Evolutionary conservation across 2,888 invertebrate species (phyloP).

Genomic region (Aspidiotus rigidus): DNA sequence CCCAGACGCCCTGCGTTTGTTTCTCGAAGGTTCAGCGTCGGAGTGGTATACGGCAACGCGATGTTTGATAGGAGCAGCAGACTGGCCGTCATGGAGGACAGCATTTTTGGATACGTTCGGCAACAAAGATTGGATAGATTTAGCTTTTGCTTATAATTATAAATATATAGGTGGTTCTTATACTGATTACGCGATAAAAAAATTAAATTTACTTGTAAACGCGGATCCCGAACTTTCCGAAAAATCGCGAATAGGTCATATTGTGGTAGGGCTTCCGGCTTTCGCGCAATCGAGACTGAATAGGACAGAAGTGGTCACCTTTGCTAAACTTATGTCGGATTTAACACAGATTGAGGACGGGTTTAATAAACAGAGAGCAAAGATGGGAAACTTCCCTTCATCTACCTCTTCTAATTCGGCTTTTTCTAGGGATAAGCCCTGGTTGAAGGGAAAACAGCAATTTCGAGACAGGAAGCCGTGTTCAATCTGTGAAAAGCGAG

Average conservation of each 20-base stretch:
- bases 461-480: not conserved
- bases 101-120: slow-evolving; percentile 5
- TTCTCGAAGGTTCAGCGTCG: slow-evolving; percentile 1
- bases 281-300: not conserved
- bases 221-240: slow-evolving; percentile 6
- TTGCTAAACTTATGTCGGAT: not conserved
- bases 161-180: slow-evolving; percentile 1
- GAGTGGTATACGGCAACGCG: slow-evolving; percentile 4
- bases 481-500: slow-evolving; percentile 1
- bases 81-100: slow-evolving; percentile 1
- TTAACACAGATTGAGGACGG: slow-evolving; percentile 5
- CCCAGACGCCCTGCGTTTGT: slow-evolving; percentile 3
- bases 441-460: not conserved
- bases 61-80: not conserved
- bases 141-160: not conserved
- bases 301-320: not conserved
- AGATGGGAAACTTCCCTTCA: not conserved
- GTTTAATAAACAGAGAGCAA: not conserved
- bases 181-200: slow-evolving; percentile 11
- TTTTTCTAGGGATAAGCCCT: not conserved
- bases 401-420: not conserved
- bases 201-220: not conserved
- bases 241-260: not conserved
- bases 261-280: slow-evolving; percentile 3
- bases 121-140: slow-evolving; percentile 2